Percentiles rank a stretch among this genome's conserved stretches.
These are phyloP conservation scores for Limenitis camilla DNA, from an alignment of 2,888 invertebrate species.

Conservation along the genomic window DNA sequence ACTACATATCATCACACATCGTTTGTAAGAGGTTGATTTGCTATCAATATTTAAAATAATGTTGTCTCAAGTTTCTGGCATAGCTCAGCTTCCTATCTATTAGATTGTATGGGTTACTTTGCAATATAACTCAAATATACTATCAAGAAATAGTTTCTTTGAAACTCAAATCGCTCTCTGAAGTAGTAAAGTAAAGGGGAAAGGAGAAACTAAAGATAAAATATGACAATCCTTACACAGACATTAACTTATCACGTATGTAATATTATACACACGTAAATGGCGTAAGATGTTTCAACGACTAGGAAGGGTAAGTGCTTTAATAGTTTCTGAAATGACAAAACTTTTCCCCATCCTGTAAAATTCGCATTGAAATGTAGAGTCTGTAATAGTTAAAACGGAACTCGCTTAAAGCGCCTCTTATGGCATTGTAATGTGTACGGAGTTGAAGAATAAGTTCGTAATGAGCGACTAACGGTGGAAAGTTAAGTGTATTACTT, in stretches of 20 bases:
- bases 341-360: constrained; percentile 24
- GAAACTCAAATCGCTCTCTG: background rate
- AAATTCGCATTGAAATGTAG: constrained; percentile 21
- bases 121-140: too few species aligned
- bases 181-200: background rate
- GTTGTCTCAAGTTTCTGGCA: too few species aligned
- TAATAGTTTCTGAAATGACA: constrained; percentile 25
- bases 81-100: too few species aligned
- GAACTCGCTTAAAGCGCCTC: constrained; percentile 26
- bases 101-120: too few species aligned
- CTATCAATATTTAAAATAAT: too few species aligned
- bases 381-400: constrained; percentile 27
- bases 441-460: constrained; percentile 8
- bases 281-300: background rate
- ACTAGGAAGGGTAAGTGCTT: constrained; percentile 9
- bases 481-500: constrained; percentile 1
- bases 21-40: too few species aligned
- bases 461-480: background rate
- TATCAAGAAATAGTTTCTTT: too few species aligned
- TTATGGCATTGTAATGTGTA: constrained; percentile 23
- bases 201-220: too few species aligned
- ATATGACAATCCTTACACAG: too few species aligned
- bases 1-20: too few species aligned
- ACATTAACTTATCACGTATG: too few species aligned
- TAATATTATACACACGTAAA: background rate